phyloP scores from a whole-genome alignment of 2,113 vertebrate species.

The Zapornia atra region DNA sequence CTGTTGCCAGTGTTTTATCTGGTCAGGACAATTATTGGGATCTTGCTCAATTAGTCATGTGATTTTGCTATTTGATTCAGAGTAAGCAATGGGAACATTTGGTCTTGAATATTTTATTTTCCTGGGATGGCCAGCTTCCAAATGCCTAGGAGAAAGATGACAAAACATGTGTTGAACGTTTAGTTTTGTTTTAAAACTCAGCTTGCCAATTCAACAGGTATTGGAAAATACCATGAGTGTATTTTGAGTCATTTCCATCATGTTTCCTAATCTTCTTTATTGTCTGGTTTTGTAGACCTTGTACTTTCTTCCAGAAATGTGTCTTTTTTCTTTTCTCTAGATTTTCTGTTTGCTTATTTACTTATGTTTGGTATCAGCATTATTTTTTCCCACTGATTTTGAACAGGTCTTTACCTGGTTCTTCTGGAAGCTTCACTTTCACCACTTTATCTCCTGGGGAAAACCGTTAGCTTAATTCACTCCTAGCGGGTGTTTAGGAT shows the following conservation, averaged over 20 bases:
- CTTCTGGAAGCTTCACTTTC: neutral
- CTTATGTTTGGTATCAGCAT: neutral
- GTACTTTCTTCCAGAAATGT: neutral
- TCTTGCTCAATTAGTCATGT: neutral
- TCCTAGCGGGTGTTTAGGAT: neutral
- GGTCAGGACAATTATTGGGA: neutral
- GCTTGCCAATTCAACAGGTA: neutral
- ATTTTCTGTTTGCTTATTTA: neutral
- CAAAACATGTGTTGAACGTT: neutral
- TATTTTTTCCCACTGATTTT: neutral
- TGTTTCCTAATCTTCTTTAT: neutral
- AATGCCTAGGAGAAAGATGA: neutral
- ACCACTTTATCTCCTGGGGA: neutral
- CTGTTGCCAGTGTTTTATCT: neutral
- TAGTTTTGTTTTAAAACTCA: neutral
- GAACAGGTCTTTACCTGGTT: neutral
- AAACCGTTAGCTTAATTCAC: neutral
- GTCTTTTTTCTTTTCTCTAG: neutral
- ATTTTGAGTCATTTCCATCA: neutral
- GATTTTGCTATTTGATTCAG: neutral
- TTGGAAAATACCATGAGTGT: neutral
- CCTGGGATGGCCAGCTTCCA: neutral
- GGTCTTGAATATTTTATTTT: conserved; percentile 49
- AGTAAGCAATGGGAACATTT: neutral
- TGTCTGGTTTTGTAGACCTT: neutral